phyloP scores from a whole-genome alignment of 2,888 invertebrate genomes.

The Furcula furcula region DNA sequence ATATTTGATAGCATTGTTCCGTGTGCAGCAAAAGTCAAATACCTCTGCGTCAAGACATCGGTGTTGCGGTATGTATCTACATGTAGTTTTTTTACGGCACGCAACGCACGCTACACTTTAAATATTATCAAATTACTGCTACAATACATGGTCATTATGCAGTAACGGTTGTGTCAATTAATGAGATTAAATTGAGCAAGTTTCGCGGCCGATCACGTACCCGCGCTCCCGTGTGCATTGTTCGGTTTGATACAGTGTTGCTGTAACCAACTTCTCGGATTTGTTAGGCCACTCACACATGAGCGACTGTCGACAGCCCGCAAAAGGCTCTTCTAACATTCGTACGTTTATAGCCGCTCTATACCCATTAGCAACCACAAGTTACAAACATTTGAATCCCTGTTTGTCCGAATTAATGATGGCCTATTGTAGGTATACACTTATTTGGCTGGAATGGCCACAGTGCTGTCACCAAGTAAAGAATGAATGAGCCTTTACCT shows the following conservation, averaged over 20 bases:
- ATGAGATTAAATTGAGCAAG: constrained; percentile 70
- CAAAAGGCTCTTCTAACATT: not conserved
- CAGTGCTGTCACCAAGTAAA: not conserved
- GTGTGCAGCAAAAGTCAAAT: constrained; percentile 45
- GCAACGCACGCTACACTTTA: constrained; percentile 51
- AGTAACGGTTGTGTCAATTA: constrained; percentile 77
- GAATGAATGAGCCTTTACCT: not conserved
- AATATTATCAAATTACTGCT: constrained; percentile 73
- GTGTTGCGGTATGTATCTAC: constrained; percentile 10
- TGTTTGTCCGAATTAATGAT: not conserved
- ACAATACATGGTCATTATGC: constrained; percentile 73
- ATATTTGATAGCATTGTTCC: constrained; percentile 59
- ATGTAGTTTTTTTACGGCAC: constrained; percentile 41
- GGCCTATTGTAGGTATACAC: not conserved
- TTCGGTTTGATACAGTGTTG: constrained; percentile 42
- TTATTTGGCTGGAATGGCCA: not conserved
- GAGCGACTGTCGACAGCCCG: too few species aligned
- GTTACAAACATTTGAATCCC: not conserved
- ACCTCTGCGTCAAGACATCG: constrained; percentile 22
- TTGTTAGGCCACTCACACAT: constrained; percentile 4
- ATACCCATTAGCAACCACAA: not conserved
- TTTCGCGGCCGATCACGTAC: constrained; percentile 67
- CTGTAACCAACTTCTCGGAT: constrained; percentile 15
- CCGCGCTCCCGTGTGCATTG: constrained; percentile 37
- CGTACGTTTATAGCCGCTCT: not conserved